phyloP scores from a whole-genome alignment of 2,888 invertebrate genomes.

The Conistra vaccinii region DNA sequence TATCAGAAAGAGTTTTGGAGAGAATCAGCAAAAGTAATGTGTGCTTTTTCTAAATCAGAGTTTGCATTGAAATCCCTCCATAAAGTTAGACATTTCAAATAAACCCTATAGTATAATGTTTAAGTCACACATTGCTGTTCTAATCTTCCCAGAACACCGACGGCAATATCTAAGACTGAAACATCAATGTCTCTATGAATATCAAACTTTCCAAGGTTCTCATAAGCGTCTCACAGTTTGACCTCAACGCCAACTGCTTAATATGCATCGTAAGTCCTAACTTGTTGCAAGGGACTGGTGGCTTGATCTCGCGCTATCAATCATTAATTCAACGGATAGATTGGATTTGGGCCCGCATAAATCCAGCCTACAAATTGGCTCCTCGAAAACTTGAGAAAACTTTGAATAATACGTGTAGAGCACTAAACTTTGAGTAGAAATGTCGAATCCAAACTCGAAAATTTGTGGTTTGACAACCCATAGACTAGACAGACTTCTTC shows the following conservation, averaged over 20 bases:
- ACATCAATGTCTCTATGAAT: constrained; percentile 50
- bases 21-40: background rate
- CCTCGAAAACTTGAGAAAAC: constrained; percentile 68
- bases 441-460: constrained; percentile 68
- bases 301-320: constrained; percentile 72
- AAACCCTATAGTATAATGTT: background rate
- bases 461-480: constrained; percentile 42
- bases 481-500: background rate
- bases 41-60: background rate
- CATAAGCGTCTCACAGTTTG: constrained; percentile 25
- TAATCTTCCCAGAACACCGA: background rate
- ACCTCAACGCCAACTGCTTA: constrained; percentile 59
- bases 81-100: no score
- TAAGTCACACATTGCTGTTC: background rate
- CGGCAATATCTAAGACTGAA: constrained; percentile 35
- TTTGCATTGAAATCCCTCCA: background rate
- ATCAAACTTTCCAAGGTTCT: constrained; percentile 27
- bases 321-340: constrained; percentile 75
- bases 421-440: constrained; percentile 65
- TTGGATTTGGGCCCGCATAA: constrained; percentile 76
- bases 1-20: background rate
- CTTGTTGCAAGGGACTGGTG: constrained; percentile 65
- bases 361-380: constrained; percentile 71
- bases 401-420: constrained; percentile 70
- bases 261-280: constrained; percentile 68